Conservation (phyloP, 2,888 invertebrate genomes). For the Callyntrura sp. region DNA sequence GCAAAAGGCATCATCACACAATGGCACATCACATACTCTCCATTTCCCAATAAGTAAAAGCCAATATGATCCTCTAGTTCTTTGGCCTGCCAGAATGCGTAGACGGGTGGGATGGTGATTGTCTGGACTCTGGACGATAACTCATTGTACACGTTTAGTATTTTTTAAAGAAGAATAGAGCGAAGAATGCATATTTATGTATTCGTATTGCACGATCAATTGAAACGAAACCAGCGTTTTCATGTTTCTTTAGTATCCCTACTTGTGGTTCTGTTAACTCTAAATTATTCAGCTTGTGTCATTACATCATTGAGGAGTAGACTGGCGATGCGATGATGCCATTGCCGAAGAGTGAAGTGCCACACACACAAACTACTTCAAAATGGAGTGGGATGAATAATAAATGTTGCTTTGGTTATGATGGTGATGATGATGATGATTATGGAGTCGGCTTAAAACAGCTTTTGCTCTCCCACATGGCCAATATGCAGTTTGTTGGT, state of each 20-base stretch:
- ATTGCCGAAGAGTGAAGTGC: neutral
- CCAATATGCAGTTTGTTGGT: neutral
- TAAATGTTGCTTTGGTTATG: slow-evolving; percentile 14
- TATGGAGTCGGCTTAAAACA: slow-evolving; percentile 34
- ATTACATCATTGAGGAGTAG: slow-evolving; percentile 27
- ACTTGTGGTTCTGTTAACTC: neutral
- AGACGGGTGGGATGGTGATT: neutral
- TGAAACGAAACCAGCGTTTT: slow-evolving; percentile 16
- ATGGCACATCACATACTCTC: neutral
- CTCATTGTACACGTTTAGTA: neutral
- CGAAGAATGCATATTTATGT: neutral
- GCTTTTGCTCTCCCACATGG: slow-evolving; percentile 29
- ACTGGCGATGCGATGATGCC: neutral
- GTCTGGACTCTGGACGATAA: neutral
- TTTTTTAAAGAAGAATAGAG: neutral
- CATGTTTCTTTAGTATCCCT: neutral
- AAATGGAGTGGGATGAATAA: slow-evolving; percentile 57
- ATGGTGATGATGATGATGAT: slow-evolving; percentile 16
- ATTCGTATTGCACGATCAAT: neutral
- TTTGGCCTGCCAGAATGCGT: neutral
- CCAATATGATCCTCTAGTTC: neutral
- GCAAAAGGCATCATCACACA: neutral
- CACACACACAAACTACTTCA: slow-evolving; percentile 31
- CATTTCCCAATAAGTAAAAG: neutral
- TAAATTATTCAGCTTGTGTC: slow-evolving; percentile 8